phyloP scores from a whole-genome alignment of 2,797 vertebrate genomes.

The Naso thynnoides region DNA sequence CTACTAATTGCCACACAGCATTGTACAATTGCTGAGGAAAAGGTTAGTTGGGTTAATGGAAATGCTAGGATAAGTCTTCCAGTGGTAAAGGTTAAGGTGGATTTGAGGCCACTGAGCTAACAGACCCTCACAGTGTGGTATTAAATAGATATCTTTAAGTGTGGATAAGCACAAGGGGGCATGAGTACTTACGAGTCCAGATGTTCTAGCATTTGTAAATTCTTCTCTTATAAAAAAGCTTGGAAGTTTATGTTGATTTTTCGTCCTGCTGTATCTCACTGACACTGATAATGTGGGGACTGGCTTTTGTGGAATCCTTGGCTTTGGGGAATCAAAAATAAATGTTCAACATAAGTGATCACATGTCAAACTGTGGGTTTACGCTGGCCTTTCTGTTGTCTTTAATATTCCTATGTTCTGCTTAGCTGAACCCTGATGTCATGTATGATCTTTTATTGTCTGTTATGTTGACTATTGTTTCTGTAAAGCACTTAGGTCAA shows the following conservation, averaged over 20 bases:
- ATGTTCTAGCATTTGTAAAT: constrained; percentile 3
- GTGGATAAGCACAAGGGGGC: neutral
- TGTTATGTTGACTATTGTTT: no score
- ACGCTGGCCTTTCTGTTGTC: no score
- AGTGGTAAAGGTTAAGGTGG: neutral
- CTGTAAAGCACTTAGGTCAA: no score
- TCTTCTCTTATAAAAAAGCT: neutral
- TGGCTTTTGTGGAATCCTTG: no score
- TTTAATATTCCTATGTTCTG: no score
- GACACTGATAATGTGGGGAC: neutral
- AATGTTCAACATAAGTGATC: no score
- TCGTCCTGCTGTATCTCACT: constrained; percentile 6
- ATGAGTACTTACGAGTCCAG: neutral
- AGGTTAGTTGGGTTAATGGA: constrained; percentile 40
- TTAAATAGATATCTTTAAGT: neutral
- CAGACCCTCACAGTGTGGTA: neutral
- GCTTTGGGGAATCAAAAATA: no score
- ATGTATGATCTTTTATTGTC: no score
- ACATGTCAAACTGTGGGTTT: no score
- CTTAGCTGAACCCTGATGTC: no score
- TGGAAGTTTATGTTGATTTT: constrained; percentile 21
- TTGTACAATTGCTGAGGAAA: constrained; percentile 8
- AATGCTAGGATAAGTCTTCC: constrained; percentile 24
- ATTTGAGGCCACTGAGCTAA: constrained; percentile 6
- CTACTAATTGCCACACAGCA: neutral